phyloP scores from a whole-genome alignment of 2,888 invertebrate species.

The Cryptosula pallasiana region DNA sequence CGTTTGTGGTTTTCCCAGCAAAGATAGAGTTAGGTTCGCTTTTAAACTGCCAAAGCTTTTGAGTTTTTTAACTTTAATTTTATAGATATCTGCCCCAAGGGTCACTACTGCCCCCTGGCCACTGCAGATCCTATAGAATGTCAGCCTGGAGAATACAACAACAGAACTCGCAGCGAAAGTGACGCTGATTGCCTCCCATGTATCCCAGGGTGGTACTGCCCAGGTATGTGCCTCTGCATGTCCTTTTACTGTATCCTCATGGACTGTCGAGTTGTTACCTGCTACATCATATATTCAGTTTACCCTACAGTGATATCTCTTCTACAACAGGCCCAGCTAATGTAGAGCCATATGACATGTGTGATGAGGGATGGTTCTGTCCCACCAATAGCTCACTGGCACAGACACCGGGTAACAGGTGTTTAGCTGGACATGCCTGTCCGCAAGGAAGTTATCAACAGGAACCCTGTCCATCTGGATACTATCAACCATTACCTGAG shows the following conservation, averaged over 20 bases:
- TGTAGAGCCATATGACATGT: conserved; percentile 37
- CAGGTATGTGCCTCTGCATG: conserved; percentile 11
- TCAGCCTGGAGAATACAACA: conserved; percentile 39
- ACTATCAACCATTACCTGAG: conserved; percentile 40
- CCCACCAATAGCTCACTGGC: conserved; percentile 39
- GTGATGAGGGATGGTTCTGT: conserved; percentile 45
- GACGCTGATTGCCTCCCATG: conserved; percentile 43
- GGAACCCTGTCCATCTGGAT: conserved; percentile 42
- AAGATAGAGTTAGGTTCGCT: too few relatives aligned
- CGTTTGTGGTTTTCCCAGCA: too few relatives aligned
- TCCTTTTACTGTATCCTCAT: too few relatives aligned
- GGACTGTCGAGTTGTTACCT: too few relatives aligned
- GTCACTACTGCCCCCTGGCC: conserved; percentile 44
- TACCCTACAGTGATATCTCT: background rate
- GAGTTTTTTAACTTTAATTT: too few relatives aligned
- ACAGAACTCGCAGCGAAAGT: conserved; percentile 40
- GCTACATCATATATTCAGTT: background rate
- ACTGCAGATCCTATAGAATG: conserved; percentile 41
- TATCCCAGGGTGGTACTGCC: conserved; percentile 39
- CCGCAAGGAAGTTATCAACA: conserved; percentile 40
- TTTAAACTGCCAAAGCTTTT: too few relatives aligned
- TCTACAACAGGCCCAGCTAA: conserved; percentile 5
- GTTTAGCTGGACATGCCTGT: conserved; percentile 45
- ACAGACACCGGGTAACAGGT: conserved; percentile 44
- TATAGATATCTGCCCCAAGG: conserved; percentile 48